Evolutionary conservation across 2,888 invertebrate genomes (phyloP).

Genomic region (Kuschelorhynchus macadamiae): DNA sequence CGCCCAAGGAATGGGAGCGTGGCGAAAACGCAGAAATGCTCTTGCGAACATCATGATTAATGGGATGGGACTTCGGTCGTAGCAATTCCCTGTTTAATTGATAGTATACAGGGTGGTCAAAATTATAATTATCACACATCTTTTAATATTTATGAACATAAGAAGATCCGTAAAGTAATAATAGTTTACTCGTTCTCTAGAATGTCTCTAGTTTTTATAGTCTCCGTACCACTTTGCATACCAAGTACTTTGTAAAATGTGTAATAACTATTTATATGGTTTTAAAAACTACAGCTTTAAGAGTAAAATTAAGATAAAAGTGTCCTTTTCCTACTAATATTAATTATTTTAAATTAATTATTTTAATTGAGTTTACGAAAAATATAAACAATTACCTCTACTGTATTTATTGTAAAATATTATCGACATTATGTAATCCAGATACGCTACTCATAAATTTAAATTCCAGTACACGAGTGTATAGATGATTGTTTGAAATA

Average conservation of each 20-base stretch:
- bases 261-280: background rate
- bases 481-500: background rate
- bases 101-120: background rate
- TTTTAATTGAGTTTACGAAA: background rate
- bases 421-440: too few species aligned
- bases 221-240: background rate
- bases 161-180: background rate
- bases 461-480: background rate
- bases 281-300: background rate
- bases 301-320: background rate
- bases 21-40: constrained; percentile 93
- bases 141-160: background rate
- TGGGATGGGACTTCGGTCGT: constrained; percentile 75
- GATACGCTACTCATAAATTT: too few species aligned
- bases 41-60: constrained; percentile 98
- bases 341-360: too few species aligned
- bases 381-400: background rate
- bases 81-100: constrained; percentile 36
- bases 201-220: background rate
- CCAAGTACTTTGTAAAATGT: background rate
- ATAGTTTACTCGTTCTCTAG: background rate
- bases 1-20: constrained; percentile 91
- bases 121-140: background rate
- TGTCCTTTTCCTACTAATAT: constrained; percentile 21
- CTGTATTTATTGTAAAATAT: constrained; percentile 5